Evolutionary conservation across 2,113 vertebrate genomes (phyloP).

Genomic region (Stomatorhinus ivindoensis): DNA sequence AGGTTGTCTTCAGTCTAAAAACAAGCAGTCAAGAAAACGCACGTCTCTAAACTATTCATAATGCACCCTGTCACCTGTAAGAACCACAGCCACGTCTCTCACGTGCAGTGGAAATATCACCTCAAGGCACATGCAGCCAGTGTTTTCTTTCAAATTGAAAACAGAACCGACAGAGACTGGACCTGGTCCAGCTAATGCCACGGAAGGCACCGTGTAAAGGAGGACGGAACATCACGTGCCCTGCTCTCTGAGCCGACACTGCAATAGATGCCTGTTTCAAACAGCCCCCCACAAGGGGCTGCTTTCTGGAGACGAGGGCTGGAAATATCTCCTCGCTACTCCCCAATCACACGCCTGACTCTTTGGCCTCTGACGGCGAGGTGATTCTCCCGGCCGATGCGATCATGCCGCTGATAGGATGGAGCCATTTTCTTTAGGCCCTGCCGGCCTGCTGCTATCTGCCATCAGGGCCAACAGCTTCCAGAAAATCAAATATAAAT

Average conservation of each 20-base stretch:
- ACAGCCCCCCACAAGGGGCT: background rate
- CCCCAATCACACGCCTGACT: slow-evolving; percentile 28
- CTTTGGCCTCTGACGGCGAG: slow-evolving; percentile 20
- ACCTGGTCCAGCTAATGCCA: background rate
- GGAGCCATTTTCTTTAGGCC: slow-evolving; percentile 1
- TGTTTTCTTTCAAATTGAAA: background rate
- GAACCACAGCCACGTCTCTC: background rate
- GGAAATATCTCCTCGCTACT: background rate
- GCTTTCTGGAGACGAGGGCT: background rate
- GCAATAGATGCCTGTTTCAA: background rate
- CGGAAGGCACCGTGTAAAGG: background rate
- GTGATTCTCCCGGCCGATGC: background rate
- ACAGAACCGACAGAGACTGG: background rate
- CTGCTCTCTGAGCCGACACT: background rate
- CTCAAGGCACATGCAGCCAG: background rate
- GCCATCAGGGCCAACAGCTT: slow-evolving; percentile 20
- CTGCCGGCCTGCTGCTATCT: slow-evolving; percentile 8
- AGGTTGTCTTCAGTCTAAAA: background rate
- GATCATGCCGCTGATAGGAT: slow-evolving; percentile 18
- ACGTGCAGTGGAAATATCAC: background rate
- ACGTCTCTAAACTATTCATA: background rate
- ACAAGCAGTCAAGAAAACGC: background rate
- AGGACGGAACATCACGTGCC: background rate
- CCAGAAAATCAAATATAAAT: slow-evolving; percentile 27
- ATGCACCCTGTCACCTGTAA: background rate